Conservation (phyloP, 2,113 vertebrate species). For the Salvelinus sp. region DNA sequence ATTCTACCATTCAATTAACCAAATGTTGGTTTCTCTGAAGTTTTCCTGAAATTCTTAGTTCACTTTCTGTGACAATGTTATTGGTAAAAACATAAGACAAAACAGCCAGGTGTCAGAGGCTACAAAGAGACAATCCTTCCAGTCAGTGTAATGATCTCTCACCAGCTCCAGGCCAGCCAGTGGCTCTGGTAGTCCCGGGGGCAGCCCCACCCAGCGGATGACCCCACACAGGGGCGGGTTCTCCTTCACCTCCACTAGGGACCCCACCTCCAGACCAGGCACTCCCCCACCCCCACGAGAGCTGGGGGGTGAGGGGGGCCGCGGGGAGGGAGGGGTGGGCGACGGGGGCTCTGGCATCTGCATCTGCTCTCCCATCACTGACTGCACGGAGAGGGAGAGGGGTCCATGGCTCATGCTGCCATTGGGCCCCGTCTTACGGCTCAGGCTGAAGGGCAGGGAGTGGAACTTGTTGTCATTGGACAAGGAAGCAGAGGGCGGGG, state of each 20-base stretch:
- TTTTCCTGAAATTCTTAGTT: too few species aligned
- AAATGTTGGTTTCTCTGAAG: neutral
- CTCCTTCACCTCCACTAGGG: slow-evolving; percentile 96
- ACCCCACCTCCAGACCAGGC: slow-evolving; percentile 92
- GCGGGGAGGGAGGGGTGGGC: slow-evolving; percentile 67
- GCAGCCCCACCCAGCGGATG: slow-evolving; percentile 97
- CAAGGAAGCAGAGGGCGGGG: slow-evolving; percentile 78
- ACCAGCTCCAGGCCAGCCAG: slow-evolving; percentile 97
- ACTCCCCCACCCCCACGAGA: slow-evolving; percentile 63
- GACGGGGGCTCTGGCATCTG: slow-evolving; percentile 75
- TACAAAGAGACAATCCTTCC: neutral
- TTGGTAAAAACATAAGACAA: neutral
- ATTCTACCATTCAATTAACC: neutral
- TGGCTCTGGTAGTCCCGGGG: slow-evolving; percentile 88
- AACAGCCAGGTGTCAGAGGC: neutral
- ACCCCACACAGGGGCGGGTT: slow-evolving; percentile 97
- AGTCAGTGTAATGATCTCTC: slow-evolving; percentile 51
- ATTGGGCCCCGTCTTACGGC: slow-evolving; percentile 81
- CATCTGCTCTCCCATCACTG: slow-evolving; percentile 87
- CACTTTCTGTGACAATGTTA: too few species aligned
- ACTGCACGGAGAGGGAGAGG: slow-evolving; percentile 94
- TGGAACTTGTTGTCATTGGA: slow-evolving; percentile 93
- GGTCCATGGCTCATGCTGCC: slow-evolving; percentile 88
- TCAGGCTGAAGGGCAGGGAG: slow-evolving; percentile 93
- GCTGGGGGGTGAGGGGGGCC: slow-evolving; percentile 63